Percentiles rank a stretch among this genome's conserved stretches.
These are phyloP conservation scores for Scomber scombrus DNA, from an alignment of 2,113 vertebrate genomes.

Conservation along the genomic window DNA sequence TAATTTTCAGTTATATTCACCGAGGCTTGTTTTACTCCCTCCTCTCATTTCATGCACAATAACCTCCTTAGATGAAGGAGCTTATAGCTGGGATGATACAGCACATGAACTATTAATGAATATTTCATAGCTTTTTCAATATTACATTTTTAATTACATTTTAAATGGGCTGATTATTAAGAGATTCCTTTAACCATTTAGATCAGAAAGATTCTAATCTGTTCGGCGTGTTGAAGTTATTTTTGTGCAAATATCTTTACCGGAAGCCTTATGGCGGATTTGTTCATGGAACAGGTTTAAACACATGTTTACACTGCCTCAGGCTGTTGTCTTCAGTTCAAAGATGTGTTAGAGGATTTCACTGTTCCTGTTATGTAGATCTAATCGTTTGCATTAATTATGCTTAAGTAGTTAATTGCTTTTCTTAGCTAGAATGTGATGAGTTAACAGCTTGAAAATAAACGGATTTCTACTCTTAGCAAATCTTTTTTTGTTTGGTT, in stretches of 20 bases:
- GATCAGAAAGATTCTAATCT: slow-evolving; percentile 21
- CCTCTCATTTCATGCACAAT: slow-evolving; percentile 75
- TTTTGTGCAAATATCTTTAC: slow-evolving; percentile 43
- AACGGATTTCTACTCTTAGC: not conserved
- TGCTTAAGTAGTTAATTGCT: slow-evolving; percentile 28
- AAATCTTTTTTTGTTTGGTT: not conserved
- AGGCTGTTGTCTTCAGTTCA: slow-evolving; percentile 48
- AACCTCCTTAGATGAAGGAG: slow-evolving; percentile 57
- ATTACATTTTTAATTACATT: slow-evolving; percentile 70
- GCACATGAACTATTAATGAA: slow-evolving; percentile 52
- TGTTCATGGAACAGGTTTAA: slow-evolving; percentile 30
- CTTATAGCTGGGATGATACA: slow-evolving; percentile 31
- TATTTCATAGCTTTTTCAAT: slow-evolving; percentile 50
- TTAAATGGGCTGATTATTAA: slow-evolving; percentile 56
- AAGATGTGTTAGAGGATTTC: slow-evolving; percentile 17
- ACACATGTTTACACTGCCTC: slow-evolving; percentile 48
- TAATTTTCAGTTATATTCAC: slow-evolving; percentile 63
- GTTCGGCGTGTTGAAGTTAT: slow-evolving; percentile 34
- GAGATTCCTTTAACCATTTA: slow-evolving; percentile 18
- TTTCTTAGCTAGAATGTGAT: slow-evolving; percentile 5
- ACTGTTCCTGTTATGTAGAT: not conserved
- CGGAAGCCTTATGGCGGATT: slow-evolving; percentile 25
- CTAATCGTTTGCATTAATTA: slow-evolving; percentile 23
- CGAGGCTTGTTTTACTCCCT: slow-evolving; percentile 65
- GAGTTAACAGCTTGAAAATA: not conserved